Evolutionary conservation across 2,113 vertebrate genomes (phyloP).

Genomic region (Hystrix cristata): DNA sequence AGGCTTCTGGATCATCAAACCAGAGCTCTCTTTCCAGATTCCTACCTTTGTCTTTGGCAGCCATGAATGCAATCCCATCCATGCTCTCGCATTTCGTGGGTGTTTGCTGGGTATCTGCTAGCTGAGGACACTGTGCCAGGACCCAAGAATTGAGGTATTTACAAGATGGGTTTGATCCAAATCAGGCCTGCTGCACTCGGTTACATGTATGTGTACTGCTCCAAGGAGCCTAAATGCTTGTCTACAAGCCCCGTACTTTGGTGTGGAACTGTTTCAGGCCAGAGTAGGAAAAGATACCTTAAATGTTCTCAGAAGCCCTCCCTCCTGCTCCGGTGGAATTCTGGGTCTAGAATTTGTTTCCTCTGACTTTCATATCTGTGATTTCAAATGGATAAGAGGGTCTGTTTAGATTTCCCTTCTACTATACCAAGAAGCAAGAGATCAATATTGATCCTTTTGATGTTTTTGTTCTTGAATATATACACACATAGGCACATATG

Average conservation of each 20-base stretch:
- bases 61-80: rapidly evolving
- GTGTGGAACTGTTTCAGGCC: too few species aligned
- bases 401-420: not conserved
- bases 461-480: not conserved
- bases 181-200: rapidly evolving
- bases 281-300: not conserved
- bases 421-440: not conserved
- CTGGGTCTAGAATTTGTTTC: not conserved
- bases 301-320: too few species aligned
- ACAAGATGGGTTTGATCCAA: rapidly evolving
- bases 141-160: rapidly evolving
- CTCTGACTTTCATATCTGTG: not conserved
- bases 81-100: not conserved
- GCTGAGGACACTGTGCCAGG: rapidly evolving
- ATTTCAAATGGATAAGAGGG: not conserved
- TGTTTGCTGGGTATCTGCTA: rapidly evolving
- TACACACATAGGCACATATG: rapidly evolving
- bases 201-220: not conserved
- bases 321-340: not conserved
- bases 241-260: not conserved
- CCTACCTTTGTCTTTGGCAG: not conserved
- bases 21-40: not conserved
- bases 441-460: not conserved
- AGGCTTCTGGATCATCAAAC: not conserved
- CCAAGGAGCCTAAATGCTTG: rapidly evolving